Percentiles rank a stretch among this genome's conserved stretches.
phyloP scores from a whole-genome alignment of 2,888 invertebrate genomes.

The Drosophila anceps region DNA sequence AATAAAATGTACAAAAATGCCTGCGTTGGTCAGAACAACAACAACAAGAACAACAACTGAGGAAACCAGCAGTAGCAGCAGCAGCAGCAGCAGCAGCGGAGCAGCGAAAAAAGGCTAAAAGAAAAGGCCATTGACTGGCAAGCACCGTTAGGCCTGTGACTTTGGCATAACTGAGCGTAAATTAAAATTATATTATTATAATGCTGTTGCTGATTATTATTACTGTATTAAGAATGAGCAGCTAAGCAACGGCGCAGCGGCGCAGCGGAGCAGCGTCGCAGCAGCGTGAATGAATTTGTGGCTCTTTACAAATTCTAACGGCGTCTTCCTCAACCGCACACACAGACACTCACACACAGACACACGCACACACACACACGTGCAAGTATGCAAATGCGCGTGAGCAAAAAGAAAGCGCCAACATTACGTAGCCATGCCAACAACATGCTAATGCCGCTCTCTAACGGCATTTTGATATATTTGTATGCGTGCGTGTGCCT shows the following conservation, averaged over 20 bases:
- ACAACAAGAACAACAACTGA: conserved; percentile 2
- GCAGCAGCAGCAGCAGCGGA: conserved; percentile 1
- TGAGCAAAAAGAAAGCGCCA: conserved; percentile 74
- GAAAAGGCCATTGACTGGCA: conserved; percentile 58
- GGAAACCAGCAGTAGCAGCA: conserved; percentile 8
- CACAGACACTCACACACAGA: conserved; percentile 19
- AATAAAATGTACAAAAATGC: conserved; percentile 48
- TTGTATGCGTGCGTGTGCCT: no score
- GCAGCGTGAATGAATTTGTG: conserved; percentile 69
- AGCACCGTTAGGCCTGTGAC: conserved; percentile 59
- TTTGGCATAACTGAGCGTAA: conserved; percentile 67
- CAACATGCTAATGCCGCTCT: conserved; percentile 72
- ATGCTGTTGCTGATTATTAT: conserved; percentile 55
- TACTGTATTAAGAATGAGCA: conserved; percentile 53
- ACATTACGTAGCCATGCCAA: conserved; percentile 74
- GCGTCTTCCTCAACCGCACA: conserved; percentile 57
- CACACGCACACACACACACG: conserved; percentile 21
- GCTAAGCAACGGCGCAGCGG: conserved; percentile 14
- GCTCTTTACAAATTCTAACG: conserved; percentile 75
- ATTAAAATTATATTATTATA: conserved; percentile 67
- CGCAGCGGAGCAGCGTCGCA: not conserved
- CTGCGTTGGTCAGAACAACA: conserved; percentile 36
- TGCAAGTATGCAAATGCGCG: conserved; percentile 50
- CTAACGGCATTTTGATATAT: conserved; percentile 55
- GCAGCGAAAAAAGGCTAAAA: not conserved